These are phyloP conservation scores for Epizoanthus scotinus DNA, from an alignment of 92 coral and sea anemone species.

Conservation along the genomic window DNA sequence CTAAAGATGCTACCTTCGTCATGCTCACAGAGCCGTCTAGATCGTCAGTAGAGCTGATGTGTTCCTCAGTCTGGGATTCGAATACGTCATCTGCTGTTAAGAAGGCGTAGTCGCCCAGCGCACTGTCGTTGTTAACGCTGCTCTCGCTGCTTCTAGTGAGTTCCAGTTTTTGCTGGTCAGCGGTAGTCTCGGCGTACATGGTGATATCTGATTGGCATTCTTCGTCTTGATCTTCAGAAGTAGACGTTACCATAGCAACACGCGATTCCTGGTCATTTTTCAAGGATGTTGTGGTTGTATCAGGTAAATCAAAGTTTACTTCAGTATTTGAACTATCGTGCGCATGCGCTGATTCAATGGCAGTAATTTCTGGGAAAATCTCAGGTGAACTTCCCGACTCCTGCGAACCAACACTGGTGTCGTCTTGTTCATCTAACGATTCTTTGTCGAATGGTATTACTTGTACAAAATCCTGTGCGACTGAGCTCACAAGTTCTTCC, in stretches of 20 bases:
- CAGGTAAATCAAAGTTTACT: neutral
- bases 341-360: neutral
- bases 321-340: neutral
- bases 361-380: neutral
- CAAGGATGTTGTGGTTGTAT: neutral
- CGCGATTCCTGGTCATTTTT: neutral
- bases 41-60: neutral
- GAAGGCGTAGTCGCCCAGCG: neutral
- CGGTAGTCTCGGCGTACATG: neutral
- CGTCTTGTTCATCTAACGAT: neutral
- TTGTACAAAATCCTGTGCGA: constrained; percentile 14
- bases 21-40: neutral
- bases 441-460: neutral
- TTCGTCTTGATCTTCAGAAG: neutral
- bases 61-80: neutral
- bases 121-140: neutral
- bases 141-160: neutral
- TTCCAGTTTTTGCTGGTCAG: neutral
- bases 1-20: neutral
- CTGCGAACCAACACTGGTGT: neutral
- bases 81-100: neutral
- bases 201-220: neutral
- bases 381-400: neutral
- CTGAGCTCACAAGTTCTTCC: constrained; percentile 19
- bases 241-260: constrained; percentile 6